Percentiles rank a stretch among this genome's conserved stretches.
phyloP scores from a whole-genome alignment of 2,888 invertebrate genomes.

The Tachina grossa region DNA sequence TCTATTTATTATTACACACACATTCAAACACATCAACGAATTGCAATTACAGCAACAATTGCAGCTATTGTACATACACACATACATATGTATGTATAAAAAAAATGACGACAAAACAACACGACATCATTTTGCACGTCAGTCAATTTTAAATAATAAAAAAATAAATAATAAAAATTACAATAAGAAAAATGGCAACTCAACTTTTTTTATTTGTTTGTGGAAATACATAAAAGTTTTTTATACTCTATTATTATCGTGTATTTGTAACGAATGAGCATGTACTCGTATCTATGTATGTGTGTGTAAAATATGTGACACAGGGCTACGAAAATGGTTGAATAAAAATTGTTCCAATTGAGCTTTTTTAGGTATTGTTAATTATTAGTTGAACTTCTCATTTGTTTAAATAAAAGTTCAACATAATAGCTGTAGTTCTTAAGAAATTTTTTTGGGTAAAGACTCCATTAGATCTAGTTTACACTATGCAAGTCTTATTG shows the following conservation, averaged over 20 bases:
- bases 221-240: constrained; percentile 43
- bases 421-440: no score
- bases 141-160: constrained; percentile 66
- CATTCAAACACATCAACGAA: constrained; percentile 46
- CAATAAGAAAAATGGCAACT: constrained; percentile 59
- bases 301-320: constrained; percentile 1
- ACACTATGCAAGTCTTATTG: no score
- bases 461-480: no score
- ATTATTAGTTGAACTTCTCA: no score
- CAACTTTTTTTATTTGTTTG: constrained; percentile 33
- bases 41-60: constrained; percentile 63
- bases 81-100: background rate
- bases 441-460: no score
- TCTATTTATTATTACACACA: background rate
- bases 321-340: constrained; percentile 31
- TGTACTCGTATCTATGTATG: background rate
- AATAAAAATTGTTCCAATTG: background rate
- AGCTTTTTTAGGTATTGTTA: no score
- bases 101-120: constrained; percentile 73
- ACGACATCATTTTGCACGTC: constrained; percentile 81
- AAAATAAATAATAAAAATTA: constrained; percentile 38
- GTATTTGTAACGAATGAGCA: constrained; percentile 6
- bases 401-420: no score
- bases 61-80: background rate
- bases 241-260: constrained; percentile 29